Percentiles rank a stretch among this genome's conserved stretches.
Evolutionary conservation across 2,113 vertebrate genomes (phyloP).

Genomic region (Polypterus bichir): DNA sequence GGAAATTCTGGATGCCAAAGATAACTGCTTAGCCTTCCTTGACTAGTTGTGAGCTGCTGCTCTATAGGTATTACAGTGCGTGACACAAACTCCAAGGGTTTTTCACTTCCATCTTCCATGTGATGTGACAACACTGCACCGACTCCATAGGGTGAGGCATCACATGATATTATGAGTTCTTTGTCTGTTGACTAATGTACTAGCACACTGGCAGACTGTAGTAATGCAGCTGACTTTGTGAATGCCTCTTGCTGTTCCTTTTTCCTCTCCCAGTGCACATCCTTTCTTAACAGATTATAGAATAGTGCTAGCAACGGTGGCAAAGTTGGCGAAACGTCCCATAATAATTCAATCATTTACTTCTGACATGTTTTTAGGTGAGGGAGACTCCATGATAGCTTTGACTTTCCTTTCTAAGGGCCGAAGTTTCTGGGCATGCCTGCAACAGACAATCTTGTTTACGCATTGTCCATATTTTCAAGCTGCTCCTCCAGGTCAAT

Average conservation of each 20-base stretch:
- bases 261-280: background rate
- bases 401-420: background rate
- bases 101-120: no score
- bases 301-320: background rate
- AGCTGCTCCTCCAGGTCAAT: no score
- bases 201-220: background rate
- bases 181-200: background rate
- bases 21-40: conserved; percentile 7
- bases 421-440: no score
- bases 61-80: background rate
- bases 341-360: no score
- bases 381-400: background rate
- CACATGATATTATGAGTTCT: background rate
- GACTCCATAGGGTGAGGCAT: background rate
- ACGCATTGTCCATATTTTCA: no score
- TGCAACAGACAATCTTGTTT: no score
- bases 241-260: background rate
- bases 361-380: background rate
- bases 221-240: background rate
- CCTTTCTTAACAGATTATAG: background rate
- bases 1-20: conserved; percentile 5
- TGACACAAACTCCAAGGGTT: background rate
- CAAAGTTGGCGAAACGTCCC: background rate
- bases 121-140: no score
- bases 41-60: background rate